These are phyloP conservation scores for Mimachlamys varia DNA, from an alignment of 2,888 invertebrate genomes.

Conservation along the genomic window DNA sequence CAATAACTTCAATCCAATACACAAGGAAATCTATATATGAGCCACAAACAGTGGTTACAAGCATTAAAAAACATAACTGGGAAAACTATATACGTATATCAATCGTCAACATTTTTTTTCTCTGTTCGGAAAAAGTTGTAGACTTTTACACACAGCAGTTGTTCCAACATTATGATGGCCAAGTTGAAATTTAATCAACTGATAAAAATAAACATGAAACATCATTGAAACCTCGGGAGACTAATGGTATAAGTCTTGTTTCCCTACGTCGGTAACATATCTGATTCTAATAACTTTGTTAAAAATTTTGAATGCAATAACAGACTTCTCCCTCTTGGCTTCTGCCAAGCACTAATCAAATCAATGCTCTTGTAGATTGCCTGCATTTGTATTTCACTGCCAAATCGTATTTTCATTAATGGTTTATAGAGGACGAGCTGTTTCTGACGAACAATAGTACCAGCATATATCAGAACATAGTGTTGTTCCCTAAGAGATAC, in stretches of 20 bases:
- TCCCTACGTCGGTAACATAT: not conserved
- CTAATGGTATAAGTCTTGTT: not conserved
- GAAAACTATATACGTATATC: too few species aligned
- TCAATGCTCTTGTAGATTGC: not conserved
- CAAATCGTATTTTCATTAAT: conserved; percentile 4
- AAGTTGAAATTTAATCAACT: not conserved
- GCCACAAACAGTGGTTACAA: too few species aligned
- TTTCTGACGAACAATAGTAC: not conserved
- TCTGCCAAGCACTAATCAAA: not conserved
- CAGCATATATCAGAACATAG: not conserved
- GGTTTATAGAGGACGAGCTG: not conserved
- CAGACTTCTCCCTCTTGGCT: not conserved
- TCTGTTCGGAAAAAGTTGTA: not conserved
- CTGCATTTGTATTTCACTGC: not conserved
- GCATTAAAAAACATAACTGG: too few species aligned
- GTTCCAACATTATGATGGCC: not conserved
- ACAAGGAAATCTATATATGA: too few species aligned
- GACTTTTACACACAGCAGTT: not conserved
- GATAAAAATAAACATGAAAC: not conserved
- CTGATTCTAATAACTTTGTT: conserved; percentile 2
- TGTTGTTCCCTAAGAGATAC: not conserved
- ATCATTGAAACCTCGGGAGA: not conserved
- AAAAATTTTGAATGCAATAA: not conserved
- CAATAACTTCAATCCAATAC: too few species aligned
- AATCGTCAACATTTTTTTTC: not conserved